These are phyloP conservation scores for Anguilla pacifica DNA, from an alignment of 2,797 vertebrate species.

Conservation along the genomic window DNA sequence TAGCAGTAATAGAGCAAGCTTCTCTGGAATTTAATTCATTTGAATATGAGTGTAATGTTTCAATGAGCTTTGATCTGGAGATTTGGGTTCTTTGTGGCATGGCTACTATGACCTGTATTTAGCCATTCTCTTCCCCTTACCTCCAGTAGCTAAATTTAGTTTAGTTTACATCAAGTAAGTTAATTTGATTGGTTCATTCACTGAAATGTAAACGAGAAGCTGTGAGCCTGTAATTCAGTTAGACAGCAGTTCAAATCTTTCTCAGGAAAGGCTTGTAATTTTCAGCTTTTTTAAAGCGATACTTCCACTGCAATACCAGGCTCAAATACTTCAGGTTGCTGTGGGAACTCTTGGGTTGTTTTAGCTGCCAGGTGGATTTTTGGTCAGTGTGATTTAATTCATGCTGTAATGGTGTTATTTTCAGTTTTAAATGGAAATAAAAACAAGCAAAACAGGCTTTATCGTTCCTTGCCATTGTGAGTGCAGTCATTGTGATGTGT, in stretches of 20 bases:
- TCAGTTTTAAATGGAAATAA: background rate
- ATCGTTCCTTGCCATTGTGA: background rate
- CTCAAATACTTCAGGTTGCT: background rate
- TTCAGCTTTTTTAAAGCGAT: background rate
- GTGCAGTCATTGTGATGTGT: background rate
- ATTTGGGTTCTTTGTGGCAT: background rate
- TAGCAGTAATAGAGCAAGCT: background rate
- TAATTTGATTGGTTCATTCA: background rate
- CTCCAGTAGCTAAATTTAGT: background rate
- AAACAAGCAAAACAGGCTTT: background rate
- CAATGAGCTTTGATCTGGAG: conserved; percentile 41
- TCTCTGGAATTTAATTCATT: conserved; percentile 55
- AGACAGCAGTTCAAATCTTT: background rate
- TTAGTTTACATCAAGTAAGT: background rate
- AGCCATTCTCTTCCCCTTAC: background rate
- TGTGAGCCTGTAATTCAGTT: background rate
- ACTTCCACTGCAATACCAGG: background rate
- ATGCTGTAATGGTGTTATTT: background rate
- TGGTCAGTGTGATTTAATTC: background rate
- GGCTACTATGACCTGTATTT: background rate
- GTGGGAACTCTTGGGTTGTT: background rate
- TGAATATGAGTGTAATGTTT: conserved; percentile 45
- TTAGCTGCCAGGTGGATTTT: background rate
- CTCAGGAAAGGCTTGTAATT: background rate
- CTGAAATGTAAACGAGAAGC: background rate